Base-by-base conservation (phyloP, 2,113 vertebrate species). In the Ptyas mucosa region DNA sequence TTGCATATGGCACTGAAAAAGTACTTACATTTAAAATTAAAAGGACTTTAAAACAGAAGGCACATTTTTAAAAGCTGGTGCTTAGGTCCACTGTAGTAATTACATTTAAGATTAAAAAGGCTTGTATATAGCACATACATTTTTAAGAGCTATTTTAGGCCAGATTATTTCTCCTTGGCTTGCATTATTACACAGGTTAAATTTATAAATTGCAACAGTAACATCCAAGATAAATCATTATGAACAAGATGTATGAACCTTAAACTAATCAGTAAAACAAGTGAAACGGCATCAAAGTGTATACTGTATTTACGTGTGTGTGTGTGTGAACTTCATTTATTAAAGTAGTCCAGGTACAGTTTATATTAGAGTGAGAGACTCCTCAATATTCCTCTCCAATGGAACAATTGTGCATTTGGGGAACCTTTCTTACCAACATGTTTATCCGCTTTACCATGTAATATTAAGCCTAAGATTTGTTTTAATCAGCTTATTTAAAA, bases 111-210 rank as follows among this genome's bases (percentile, higher is more conserved):
- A 24, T 14, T 81, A 81, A 15, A 81, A 20, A 20, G n/a, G 15
- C 69, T 81, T 39, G 69, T 81, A 9, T 34, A 39, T 81, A 81
- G 34, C 69, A 7, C 1, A 88, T 34, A 1, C 15, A 23, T 20
- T 29, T 29, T 11, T 0, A 1, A 58, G 90, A 55, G 0, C 3
- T 88, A 20, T 0, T 3, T 93, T 85, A 26, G 14, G 55, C 7
- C 51, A 91, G 11, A 3, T 87, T 61, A n/a, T 64, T 92, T 88
- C 88, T 87, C 89, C 24, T 20, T 86, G 55, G 14, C 29, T 90
- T 34, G 58, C 8, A 88, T 55, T 69, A 58, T 18, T 11, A 29
- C 75, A 0, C 20, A 46, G 18, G 12, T 4, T 11, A n/a, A 51
- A 55, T 39, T 1, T n/a, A 87, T 85, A 12, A 87, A 92, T 51